These are phyloP conservation scores for Augiades crinisus DNA, from an alignment of 2,888 invertebrate genomes.

Conservation along the genomic window DNA sequence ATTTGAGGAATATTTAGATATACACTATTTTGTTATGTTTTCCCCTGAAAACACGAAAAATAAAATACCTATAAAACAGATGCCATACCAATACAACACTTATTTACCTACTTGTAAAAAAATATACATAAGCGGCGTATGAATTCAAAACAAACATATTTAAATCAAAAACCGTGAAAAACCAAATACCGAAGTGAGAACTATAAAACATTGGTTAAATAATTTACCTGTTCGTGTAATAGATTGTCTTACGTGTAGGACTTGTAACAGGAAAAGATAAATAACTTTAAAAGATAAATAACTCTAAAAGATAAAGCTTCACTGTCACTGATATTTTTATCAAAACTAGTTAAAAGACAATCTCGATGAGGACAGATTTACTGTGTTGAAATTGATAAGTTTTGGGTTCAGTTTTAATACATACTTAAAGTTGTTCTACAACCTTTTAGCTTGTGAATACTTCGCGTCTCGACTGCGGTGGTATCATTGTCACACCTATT, in stretches of 20 bases:
- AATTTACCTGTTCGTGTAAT: constrained; percentile 9
- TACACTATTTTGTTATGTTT: not conserved
- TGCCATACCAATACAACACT: too few species aligned
- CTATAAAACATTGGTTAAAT: not conserved
- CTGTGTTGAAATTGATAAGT: not conserved
- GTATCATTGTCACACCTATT: too few species aligned
- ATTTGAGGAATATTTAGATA: not conserved
- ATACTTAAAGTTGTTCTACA: too few species aligned
- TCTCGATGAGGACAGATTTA: constrained; percentile 30
- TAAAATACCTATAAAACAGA: too few species aligned
- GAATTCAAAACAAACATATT: too few species aligned
- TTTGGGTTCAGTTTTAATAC: not conserved
- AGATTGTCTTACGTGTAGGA: constrained; percentile 16
- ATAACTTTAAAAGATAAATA: constrained; percentile 20
- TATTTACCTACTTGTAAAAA: too few species aligned
- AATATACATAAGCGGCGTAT: too few species aligned
- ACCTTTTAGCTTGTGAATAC: too few species aligned
- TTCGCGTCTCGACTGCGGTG: too few species aligned
- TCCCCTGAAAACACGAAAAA: too few species aligned
- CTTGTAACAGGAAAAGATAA: constrained; percentile 27
- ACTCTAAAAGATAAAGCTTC: constrained; percentile 14
- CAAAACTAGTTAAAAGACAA: constrained; percentile 21
- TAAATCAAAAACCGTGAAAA: too few species aligned
- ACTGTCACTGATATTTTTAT: constrained; percentile 24
- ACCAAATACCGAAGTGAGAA: too few species aligned